Percentiles rank a stretch among this genome's conserved stretches.
phyloP scores from a whole-genome alignment of 2,113 vertebrate genomes.

The Notarius lentiginosus region DNA sequence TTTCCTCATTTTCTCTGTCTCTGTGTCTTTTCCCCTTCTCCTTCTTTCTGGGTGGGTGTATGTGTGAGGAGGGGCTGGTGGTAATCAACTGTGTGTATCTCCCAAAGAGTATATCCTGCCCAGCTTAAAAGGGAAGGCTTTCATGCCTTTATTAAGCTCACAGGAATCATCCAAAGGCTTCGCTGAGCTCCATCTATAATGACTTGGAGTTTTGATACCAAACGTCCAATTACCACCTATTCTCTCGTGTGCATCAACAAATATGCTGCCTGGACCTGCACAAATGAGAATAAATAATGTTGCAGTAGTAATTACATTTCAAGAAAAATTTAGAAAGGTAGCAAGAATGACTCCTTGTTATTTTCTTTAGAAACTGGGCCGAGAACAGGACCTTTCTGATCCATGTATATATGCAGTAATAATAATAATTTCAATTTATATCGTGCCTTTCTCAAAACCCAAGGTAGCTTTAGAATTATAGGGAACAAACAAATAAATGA shows the following conservation, averaged over 20 bases:
- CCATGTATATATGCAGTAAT: background rate
- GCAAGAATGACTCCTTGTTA: background rate
- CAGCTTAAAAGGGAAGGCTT: slow-evolving; percentile 30
- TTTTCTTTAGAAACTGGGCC: background rate
- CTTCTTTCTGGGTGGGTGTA: background rate
- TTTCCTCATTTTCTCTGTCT: slow-evolving; percentile 14
- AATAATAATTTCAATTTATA: too few species aligned
- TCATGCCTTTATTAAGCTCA: slow-evolving; percentile 44
- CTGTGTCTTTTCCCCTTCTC: background rate
- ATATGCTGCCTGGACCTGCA: slow-evolving; percentile 11
- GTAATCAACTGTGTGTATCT: slow-evolving; percentile 18
- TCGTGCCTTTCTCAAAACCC: too few species aligned
- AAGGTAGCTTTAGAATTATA: too few species aligned
- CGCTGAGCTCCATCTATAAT: slow-evolving; percentile 35
- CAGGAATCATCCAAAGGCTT: slow-evolving; percentile 27
- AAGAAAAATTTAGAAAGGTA: background rate
- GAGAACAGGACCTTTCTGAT: background rate
- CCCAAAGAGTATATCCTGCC: slow-evolving; percentile 2
- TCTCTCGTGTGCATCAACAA: slow-evolving; percentile 33
- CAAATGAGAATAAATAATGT: slow-evolving; percentile 20
- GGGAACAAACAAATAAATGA: too few species aligned
- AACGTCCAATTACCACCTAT: slow-evolving; percentile 50
- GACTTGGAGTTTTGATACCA: slow-evolving; percentile 49
- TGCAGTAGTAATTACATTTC: slow-evolving; percentile 33
- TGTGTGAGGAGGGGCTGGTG: background rate